Percentiles rank a stretch among this genome's conserved stretches.
phyloP scores from a whole-genome alignment of 2,888 invertebrate species.

The Scotopteryx bipunctaria region DNA sequence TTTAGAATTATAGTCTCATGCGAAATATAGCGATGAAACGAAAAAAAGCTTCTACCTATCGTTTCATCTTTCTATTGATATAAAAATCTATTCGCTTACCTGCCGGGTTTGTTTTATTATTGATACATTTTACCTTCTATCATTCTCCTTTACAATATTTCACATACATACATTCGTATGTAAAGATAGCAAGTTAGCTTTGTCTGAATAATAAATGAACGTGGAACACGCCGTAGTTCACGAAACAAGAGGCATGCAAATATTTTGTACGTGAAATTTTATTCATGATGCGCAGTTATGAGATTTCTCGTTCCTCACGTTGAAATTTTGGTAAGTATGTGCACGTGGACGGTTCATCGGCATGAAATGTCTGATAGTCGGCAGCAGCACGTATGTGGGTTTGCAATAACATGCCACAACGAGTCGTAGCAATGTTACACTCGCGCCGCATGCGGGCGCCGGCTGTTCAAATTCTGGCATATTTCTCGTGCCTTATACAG shows the following conservation, averaged over 20 bases:
- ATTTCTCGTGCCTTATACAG: constrained; percentile 69
- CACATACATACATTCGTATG: not conserved
- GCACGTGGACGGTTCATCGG: constrained; percentile 75
- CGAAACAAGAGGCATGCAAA: constrained; percentile 35
- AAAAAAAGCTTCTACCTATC: constrained; percentile 45
- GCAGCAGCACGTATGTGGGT: constrained; percentile 76
- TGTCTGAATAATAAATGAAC: constrained; percentile 11
- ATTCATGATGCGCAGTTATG: constrained; percentile 45
- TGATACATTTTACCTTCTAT: not conserved
- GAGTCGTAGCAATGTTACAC: constrained; percentile 79
- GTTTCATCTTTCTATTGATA: constrained; percentile 35
- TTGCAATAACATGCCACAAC: constrained; percentile 82
- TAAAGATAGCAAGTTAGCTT: not conserved
- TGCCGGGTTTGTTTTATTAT: constrained; percentile 19
- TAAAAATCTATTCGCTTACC: constrained; percentile 18
- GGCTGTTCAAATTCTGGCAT: constrained; percentile 77
- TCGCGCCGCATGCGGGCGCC: constrained; percentile 70
- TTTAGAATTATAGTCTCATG: constrained; percentile 72
- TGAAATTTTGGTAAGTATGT: constrained; percentile 63
- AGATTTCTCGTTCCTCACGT: constrained; percentile 56
- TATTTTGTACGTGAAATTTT: constrained; percentile 37
- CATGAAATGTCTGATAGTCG: constrained; percentile 81
- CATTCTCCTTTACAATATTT: not conserved
- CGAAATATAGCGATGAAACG: constrained; percentile 67
- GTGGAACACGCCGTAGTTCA: constrained; percentile 10